Base-by-base conservation (phyloP, 1,140 invertebrate species). In the Platyscapa corneri region DNA sequence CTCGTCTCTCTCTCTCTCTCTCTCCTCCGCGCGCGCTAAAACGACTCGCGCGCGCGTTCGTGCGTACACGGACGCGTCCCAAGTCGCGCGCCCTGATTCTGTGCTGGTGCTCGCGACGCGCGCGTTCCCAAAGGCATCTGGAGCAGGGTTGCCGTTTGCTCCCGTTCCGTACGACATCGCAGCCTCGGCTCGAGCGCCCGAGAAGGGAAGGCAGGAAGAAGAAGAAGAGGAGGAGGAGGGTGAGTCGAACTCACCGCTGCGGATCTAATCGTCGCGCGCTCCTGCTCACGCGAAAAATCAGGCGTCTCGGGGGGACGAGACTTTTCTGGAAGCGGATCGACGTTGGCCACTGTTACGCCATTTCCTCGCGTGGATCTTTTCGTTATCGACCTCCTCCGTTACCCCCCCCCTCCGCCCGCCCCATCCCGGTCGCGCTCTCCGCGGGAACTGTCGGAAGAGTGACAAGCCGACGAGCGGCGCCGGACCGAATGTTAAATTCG, bases 121-220 rank as follows among this genome's bases (percentile, higher is more conserved):
- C 70, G 70, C 70, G 70, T 74, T 74, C 70, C 18, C 5, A 74
- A 74, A 74, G 37, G 32, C 70, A 74, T 74, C 37, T 27, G 10
- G 18, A 74, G 34, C 20, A 39, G 37, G 37, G 65, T 20, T 8
- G 65, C 65, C 32, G 32, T 32, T 34, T 67, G 12, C 32, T 67
- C 30, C 65, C 30, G 1, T 67, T 14, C 30, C 27, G 7, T 65
- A 30, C 30, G 49, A 65, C 64, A 65, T 65, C 14, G 3, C 30
- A 7, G 42, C 64, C 64, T 65, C 64, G 27, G 64, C 64, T 65
- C 64, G 64, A 30, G 3, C 3, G 8, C 14, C 16, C 1, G 27
- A 30, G 7, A n/a, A 30, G 64, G 27, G 27, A 65, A 65, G 6
- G 49, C 12, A 16, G 49, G 49, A 20, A 16, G 16, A 7, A 16